Base-by-base conservation (phyloP, 2,888 invertebrate genomes). In the Euclidia mi region DNA sequence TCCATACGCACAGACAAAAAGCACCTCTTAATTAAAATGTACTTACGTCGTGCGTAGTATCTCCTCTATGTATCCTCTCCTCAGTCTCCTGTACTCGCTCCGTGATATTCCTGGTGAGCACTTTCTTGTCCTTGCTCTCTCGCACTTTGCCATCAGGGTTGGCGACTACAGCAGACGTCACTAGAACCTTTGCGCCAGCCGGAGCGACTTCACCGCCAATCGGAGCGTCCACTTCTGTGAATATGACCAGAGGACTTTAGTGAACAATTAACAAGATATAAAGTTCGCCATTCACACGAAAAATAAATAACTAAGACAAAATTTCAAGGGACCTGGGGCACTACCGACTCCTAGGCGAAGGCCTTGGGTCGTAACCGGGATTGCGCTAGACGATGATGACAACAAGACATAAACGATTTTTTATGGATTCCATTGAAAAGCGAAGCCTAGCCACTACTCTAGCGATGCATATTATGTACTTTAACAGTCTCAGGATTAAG, bases 41-140 rank as follows among this genome's bases (percentile, higher is more conserved):
- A 92, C 96, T 96, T 81, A 98, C 98, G 95, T 98, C 96, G 89
- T 98, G 98, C 45, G 97, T 97, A 79, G 98, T 97, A 83, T 98
- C 97, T 28, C 98, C 98, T 50, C 96, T 94, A 81, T 98, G 97
- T 76, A 96, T 96, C 56, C 97, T 95, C 91, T 98, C 97, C 90
- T 98, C 98, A 0, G 97, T 98, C 89, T 98, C 98, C 63, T 96
- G 95, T 31, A 96, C 96, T 74, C 98, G 96, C 79, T 98, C 97
- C 38, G 96, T 97, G 84, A 98, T 97, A 89, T 98, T 97, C 58
- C 97, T 95, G 40, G 98, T 98, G 70, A 97, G 95, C 56, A 98
- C 96, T 25, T 96, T 96, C 67, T 96, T 96, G 87, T 98, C 98
- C 77, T 96, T 96, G 71, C 97, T 97, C 92, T 98, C 98, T 51